Evolutionary conservation across 64 coral and sea anemone species (phyloP), one percentile per base, ranked within the genome.

Genomic region (Montipora capricornis): DNA sequence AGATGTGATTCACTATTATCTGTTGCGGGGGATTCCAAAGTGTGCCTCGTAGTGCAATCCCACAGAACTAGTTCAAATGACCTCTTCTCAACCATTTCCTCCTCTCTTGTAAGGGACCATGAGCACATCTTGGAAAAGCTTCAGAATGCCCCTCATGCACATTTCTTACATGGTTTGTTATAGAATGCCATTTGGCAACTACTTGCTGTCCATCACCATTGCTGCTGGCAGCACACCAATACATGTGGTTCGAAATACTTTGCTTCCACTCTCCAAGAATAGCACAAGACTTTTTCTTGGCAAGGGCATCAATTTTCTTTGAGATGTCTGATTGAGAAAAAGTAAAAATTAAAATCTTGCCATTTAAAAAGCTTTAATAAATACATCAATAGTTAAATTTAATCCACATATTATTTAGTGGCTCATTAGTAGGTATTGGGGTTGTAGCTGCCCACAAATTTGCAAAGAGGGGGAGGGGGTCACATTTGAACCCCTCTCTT

Each of bases 171-270:
- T 85, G 90, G 20, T 92, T 92, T 19, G 62, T 2, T 19, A 84
- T 77, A 0, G 80, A 92, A 4, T 84, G 55, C 90, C 80, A 92
- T 74, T 92, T 92, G 6, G 64, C 51, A 4, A 22, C 55, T 61
- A 92, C 61, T 13, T 20, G 49, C 3, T 92, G 58, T 0, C 81
- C 91, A 92, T 92, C 74, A 14, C 91, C 81, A 8, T 26, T 11
- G 60, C 81, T 78, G 20, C 51, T 77, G 19, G 92, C 79, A 16
- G 92, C 87, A 68, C 78, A 89, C 92, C 92, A 94, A 69, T 94
- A 94, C 79, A 89, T 12, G 16, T 94, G 92, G 66, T 94, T 94
- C 17, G 68, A 76, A 15, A 89, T 94, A 57, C 75, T 88, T 15
- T 94, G 87, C 17, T 80, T 74, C 87, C 92, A 94, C 19, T 94